Percentiles rank a stretch among this genome's conserved stretches.
phyloP scores from a whole-genome alignment of 2,113 vertebrate genomes.

The Alligator sinensis region DNA sequence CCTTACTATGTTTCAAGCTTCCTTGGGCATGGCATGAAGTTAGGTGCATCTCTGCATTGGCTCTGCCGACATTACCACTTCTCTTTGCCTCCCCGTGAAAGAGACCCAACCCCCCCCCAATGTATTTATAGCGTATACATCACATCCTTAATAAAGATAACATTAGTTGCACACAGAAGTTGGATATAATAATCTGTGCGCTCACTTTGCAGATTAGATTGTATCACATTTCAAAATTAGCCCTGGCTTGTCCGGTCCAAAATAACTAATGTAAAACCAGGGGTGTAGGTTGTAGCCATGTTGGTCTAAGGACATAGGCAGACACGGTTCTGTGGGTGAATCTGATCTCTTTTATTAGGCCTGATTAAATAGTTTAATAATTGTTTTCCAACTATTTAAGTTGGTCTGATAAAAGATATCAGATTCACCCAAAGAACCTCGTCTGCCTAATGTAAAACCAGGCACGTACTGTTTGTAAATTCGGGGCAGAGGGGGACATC shows the following conservation, averaged over 20 bases:
- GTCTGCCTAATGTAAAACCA: neutral
- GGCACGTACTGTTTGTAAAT: neutral
- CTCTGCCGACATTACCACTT: neutral
- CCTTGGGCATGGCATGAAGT: neutral
- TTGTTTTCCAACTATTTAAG: too few species aligned
- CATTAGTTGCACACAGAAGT: neutral
- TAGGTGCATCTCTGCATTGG: slow-evolving; percentile 22
- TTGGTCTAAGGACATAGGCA: too few species aligned
- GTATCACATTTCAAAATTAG: neutral
- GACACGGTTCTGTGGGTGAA: too few species aligned
- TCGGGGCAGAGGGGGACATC: neutral
- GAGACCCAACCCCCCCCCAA: neutral
- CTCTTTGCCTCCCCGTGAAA: neutral
- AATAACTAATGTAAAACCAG: neutral
- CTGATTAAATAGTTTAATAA: too few species aligned
- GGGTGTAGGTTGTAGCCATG: too few species aligned
- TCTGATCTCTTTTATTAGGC: too few species aligned
- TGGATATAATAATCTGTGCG: neutral
- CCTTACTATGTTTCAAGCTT: neutral
- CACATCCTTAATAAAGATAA: neutral
- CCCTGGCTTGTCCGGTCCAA: neutral
- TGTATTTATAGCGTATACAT: neutral
- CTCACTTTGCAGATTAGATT: neutral
- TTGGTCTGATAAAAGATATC: too few species aligned
- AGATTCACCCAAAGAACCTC: too few species aligned